Evolutionary conservation across 2,888 invertebrate species (phyloP).

Genomic region (Pyrgus malvae): DNA sequence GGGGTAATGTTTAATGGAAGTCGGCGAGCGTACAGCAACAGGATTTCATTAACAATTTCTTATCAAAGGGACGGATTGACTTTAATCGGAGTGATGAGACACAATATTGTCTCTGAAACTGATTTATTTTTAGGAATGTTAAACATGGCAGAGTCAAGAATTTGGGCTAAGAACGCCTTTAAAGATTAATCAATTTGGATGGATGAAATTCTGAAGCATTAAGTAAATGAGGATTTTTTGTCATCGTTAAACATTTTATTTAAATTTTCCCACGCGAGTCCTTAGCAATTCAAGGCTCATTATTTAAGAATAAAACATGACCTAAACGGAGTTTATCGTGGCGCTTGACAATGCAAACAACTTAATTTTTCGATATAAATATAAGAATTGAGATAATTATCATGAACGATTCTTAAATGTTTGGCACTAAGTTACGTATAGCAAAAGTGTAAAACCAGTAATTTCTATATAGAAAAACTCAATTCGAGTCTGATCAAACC

Average conservation of each 20-base stretch:
- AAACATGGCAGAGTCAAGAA: slow-evolving; percentile 17
- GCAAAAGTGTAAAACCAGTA: no score
- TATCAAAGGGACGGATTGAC: slow-evolving; percentile 46
- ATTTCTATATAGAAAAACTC: no score
- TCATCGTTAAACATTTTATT: slow-evolving; percentile 7
- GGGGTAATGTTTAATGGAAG: slow-evolving; percentile 74
- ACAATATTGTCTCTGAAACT: slow-evolving; percentile 30
- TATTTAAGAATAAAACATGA: neutral
- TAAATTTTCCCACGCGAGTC: slow-evolving; percentile 8
- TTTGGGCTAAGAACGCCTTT: slow-evolving; percentile 7
- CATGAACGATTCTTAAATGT: no score
- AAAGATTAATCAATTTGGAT: slow-evolving; percentile 20
- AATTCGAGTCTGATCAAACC: no score
- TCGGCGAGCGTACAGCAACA: slow-evolving; percentile 41
- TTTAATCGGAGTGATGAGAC: slow-evolving; percentile 32
- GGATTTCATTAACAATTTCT: slow-evolving; percentile 59
- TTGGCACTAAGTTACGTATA: no score
- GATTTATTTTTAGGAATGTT: slow-evolving; percentile 14
- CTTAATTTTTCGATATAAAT: no score
- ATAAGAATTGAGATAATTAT: no score
- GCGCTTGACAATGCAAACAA: no score
- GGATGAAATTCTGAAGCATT: slow-evolving; percentile 23
- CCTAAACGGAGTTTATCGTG: neutral
- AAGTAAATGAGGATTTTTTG: slow-evolving; percentile 12
- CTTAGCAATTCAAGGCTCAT: slow-evolving; percentile 10